Evolutionary conservation across 2,113 vertebrate genomes (phyloP).

Genomic region (Ochotona princeps): DNA sequence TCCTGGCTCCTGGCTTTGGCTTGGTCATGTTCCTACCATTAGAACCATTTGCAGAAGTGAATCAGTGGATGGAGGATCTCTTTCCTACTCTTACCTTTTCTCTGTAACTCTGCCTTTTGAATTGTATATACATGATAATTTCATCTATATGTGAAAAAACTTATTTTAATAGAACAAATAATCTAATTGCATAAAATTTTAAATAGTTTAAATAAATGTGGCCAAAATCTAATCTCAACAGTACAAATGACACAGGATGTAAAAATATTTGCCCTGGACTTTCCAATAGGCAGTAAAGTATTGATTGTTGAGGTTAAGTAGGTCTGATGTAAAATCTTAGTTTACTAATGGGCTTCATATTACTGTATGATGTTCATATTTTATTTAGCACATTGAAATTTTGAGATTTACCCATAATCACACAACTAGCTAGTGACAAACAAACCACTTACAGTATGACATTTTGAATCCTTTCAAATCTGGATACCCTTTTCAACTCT

Average conservation of each 20-base stretch:
- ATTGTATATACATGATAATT: background rate
- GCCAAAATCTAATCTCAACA: constrained; percentile 9
- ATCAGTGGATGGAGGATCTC: too few relatives aligned
- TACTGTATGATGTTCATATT: background rate
- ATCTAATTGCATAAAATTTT: background rate
- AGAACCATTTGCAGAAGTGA: too few relatives aligned
- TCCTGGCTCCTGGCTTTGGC: too few relatives aligned
- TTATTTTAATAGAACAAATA: background rate
- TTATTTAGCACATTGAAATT: background rate
- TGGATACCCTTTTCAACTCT: background rate
- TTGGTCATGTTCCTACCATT: too few relatives aligned
- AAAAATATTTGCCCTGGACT: constrained; percentile 16
- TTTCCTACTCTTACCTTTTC: too few relatives aligned
- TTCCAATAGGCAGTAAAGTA: background rate
- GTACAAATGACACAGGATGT: background rate
- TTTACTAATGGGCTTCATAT: background rate
- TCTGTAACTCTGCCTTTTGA: too few relatives aligned
- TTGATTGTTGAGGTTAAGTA: background rate
- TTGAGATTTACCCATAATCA: background rate
- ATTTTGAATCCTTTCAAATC: constrained; percentile 13
- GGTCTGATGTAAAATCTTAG: background rate
- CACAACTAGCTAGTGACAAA: background rate
- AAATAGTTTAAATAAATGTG: background rate
- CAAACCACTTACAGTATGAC: background rate
- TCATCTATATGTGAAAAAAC: background rate